A percentile compares a stretch with the other conserved stretches of the same genome.
phyloP scores from a whole-genome alignment of 2,888 invertebrate genomes.

The Callyntrura guangdongensis region DNA sequence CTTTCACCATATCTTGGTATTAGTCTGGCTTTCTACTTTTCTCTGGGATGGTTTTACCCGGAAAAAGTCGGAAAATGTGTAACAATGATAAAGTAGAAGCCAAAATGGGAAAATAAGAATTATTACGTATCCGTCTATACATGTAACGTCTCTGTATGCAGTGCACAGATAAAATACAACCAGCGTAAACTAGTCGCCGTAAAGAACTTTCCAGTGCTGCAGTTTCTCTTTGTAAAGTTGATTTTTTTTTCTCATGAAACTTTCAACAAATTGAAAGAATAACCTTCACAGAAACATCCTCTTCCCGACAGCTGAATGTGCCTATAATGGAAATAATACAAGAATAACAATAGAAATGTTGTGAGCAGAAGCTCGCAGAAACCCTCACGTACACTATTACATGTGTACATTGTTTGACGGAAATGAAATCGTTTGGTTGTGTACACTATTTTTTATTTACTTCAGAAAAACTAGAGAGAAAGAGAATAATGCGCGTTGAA shows the following conservation, averaged over 20 bases:
- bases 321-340: neutral
- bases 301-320: neutral
- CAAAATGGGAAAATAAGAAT: constrained; percentile 12
- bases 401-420: constrained; percentile 24
- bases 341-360: neutral
- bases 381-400: neutral
- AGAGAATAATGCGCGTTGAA: neutral
- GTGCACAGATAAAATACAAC: neutral
- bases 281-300: constrained; percentile 17
- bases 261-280: constrained; percentile 38
- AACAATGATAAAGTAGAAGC: neutral
- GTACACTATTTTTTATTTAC: neutral
- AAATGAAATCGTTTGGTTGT: constrained; percentile 16
- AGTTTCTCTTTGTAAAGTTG: neutral
- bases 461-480: neutral
- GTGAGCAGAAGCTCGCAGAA: too few relatives aligned
- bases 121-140: neutral
- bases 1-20: constrained; percentile 14
- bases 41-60: constrained; percentile 2
- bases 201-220: neutral
- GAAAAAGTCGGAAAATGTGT: neutral
- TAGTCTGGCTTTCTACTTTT: neutral
- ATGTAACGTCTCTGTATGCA: too few relatives aligned
- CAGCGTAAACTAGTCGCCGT: neutral
- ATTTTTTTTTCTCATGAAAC: constrained; percentile 5